Evolutionary conservation across 2,888 invertebrate species (phyloP), one percentile per base, ranked within the genome.

Genomic region (Gastracanthus pulcherrimus): DNA sequence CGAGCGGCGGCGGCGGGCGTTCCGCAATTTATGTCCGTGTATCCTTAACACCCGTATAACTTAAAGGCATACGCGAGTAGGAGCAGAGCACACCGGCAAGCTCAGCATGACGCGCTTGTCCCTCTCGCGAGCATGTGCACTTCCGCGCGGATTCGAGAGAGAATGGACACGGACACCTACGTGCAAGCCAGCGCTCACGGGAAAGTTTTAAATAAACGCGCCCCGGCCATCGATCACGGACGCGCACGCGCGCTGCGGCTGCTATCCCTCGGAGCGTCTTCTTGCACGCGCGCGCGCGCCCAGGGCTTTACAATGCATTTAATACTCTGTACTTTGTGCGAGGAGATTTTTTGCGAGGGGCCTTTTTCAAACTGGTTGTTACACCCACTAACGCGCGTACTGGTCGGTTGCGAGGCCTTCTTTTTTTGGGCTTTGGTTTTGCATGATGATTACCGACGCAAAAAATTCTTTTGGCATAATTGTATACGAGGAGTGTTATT

Each of bases 1-100:
- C 13, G 13, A n/a, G 7, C 48, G 51, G 23, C 58, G 29, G 41
- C 38, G 66, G 41, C 66, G 29, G 45, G 48, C 75, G 51, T 80
- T 69, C 69, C 75, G 80, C 80, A 75, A 75, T 75, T 80, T 80
- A 75, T 75, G 69, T 69, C 75, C 62, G 48, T 23, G 75, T 55
- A 41, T 45, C 62, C 41, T 60, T 74, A 69, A 80, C 66, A 80
- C 74, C 80, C 45, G 74, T 74, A 74, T 67, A 67, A 38, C 4
- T 62, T 19, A 11, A 7, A 19, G 6, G 29, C 3, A n/a, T 31
- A 23, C 11, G 2, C 13, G 2, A 4, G 38, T 23, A 38, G n/a
- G 41, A 19, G 19, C 48, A 69, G 55, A 38, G 31, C 58, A n/a
- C n/a, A 60, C 19, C 76, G 13, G n/a, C n/a, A 16, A n/a, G 11